phyloP scores from a whole-genome alignment of 2,113 vertebrate genomes.

The Montifringilla adamsi region DNA sequence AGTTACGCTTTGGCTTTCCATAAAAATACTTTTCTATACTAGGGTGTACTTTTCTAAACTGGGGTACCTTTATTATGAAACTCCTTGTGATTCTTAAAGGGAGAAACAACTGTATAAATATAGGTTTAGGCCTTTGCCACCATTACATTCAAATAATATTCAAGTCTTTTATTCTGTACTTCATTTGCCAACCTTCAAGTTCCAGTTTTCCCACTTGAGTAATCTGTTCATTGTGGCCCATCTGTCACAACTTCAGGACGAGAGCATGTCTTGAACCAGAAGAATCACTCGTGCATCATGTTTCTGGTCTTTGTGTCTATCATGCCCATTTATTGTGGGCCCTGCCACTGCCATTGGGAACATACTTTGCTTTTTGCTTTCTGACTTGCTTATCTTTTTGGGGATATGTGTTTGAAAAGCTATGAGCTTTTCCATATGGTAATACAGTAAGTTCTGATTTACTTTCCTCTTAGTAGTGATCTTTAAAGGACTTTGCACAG shows the following conservation, averaged over 20 bases:
- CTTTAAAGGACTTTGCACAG: not conserved
- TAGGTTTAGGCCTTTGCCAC: not conserved
- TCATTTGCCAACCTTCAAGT: not conserved
- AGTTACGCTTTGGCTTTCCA: not conserved
- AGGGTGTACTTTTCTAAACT: not conserved
- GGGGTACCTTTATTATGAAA: not conserved
- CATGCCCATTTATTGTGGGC: not conserved
- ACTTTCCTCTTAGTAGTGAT: not conserved
- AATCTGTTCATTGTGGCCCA: not conserved
- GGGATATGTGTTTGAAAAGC: not conserved
- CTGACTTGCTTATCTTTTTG: not conserved
- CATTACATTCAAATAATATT: not conserved
- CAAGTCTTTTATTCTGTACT: not conserved
- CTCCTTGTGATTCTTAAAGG: not conserved
- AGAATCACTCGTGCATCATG: accelerated
- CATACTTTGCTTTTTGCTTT: not conserved
- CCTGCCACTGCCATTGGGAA: not conserved
- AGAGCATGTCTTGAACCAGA: not conserved
- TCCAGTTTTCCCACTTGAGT: not conserved
- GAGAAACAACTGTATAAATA: not conserved
- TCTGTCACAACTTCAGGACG: not conserved
- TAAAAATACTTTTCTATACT: not conserved
- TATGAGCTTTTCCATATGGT: not conserved
- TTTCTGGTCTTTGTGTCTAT: not conserved
- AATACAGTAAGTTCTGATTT: not conserved